Evolutionary conservation across 2,888 invertebrate species (phyloP).

Genomic region (Aleiodes alternator): DNA sequence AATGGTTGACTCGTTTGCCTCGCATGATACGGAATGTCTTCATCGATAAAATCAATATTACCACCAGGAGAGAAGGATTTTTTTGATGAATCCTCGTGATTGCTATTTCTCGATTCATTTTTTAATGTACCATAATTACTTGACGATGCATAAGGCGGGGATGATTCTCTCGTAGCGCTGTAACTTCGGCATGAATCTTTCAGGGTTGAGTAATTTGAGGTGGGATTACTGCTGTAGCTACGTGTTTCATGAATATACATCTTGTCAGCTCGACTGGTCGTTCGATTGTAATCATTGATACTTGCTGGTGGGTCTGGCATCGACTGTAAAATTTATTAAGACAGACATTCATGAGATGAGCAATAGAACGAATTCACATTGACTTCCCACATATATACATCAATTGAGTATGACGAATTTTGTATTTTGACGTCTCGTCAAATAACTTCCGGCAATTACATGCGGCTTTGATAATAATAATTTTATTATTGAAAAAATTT

Average conservation of each 20-base stretch:
- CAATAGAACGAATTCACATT: slow-evolving; percentile 19
- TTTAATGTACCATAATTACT: slow-evolving; percentile 69
- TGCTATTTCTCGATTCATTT: slow-evolving; percentile 63
- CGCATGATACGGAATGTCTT: slow-evolving; percentile 93
- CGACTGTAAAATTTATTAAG: slow-evolving; percentile 62
- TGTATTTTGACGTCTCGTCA: slow-evolving; percentile 5
- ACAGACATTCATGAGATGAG: slow-evolving; percentile 44
- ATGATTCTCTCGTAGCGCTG: slow-evolving; percentile 65
- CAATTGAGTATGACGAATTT: slow-evolving; percentile 33
- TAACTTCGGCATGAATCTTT: slow-evolving; percentile 70
- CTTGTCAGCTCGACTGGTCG: slow-evolving; percentile 64
- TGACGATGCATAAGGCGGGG: slow-evolving; percentile 66
- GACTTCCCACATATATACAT: background rate
- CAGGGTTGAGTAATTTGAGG: slow-evolving; percentile 70
- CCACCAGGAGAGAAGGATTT: slow-evolving; percentile 69
- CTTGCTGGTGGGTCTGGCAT: slow-evolving; percentile 71
- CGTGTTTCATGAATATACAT: slow-evolving; percentile 68
- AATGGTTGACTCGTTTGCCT: slow-evolving; percentile 92
- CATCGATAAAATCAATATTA: slow-evolving; percentile 78
- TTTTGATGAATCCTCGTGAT: slow-evolving; percentile 57
- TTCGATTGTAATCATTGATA: slow-evolving; percentile 65
- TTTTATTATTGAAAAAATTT: background rate
- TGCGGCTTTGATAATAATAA: background rate
- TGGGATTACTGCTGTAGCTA: slow-evolving; percentile 64
- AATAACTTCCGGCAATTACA: slow-evolving; percentile 15